These are phyloP conservation scores for Babyrousa celebensis DNA, from an alignment of 2,797 vertebrate species.

Conservation along the genomic window DNA sequence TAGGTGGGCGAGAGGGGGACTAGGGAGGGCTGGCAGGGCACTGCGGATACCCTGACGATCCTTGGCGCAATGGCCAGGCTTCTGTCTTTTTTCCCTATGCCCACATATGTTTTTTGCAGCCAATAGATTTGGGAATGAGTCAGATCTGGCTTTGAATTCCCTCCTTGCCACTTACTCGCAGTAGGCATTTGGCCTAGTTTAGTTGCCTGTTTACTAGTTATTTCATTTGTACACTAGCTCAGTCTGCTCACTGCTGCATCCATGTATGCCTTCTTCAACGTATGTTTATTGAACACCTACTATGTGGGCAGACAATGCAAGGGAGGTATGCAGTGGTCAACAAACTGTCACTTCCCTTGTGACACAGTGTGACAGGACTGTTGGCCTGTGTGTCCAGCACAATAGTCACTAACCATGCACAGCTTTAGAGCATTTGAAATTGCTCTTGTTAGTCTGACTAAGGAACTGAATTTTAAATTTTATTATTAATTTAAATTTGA, in stretches of 20 bases:
- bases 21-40: slow-evolving; percentile 37
- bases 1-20: background rate
- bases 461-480: slow-evolving; percentile 37
- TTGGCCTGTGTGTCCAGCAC: background rate
- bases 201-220: background rate
- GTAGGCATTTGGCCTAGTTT: slow-evolving; percentile 69
- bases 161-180: slow-evolving; percentile 12
- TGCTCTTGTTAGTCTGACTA: background rate
- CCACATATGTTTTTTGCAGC: slow-evolving; percentile 52
- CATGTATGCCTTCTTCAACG: background rate
- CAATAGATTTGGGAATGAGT: slow-evolving; percentile 74
- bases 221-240: slow-evolving; percentile 4
- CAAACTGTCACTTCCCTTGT: background rate
- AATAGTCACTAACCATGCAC: background rate
- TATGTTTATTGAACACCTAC: background rate
- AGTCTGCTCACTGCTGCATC: background rate
- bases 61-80: slow-evolving; percentile 45
- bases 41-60: background rate
- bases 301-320: background rate
- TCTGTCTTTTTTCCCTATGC: slow-evolving; percentile 42
- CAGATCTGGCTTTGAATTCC: slow-evolving; percentile 71
- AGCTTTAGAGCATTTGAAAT: background rate
- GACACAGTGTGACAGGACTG: background rate
- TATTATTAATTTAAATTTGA: background rate
- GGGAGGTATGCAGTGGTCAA: background rate